These are phyloP conservation scores for Microctonus brassicae DNA, from an alignment of 2,888 invertebrate species.

Conservation along the genomic window DNA sequence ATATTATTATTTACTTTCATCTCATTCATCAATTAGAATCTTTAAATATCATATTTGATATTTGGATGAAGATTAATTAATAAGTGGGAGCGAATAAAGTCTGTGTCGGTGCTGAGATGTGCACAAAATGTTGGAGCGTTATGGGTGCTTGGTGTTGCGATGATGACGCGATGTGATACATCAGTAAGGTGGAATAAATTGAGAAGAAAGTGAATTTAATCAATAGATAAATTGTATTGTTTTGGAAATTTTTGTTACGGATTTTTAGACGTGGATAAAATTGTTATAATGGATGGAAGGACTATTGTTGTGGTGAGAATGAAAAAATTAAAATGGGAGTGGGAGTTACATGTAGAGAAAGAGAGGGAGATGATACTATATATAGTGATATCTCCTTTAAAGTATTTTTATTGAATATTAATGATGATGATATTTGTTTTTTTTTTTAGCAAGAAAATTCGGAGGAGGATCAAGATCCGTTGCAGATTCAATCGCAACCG, in stretches of 20 bases:
- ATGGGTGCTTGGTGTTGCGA: conserved; percentile 19
- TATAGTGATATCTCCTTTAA: neutral
- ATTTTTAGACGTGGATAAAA: neutral
- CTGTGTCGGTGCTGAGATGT: conserved; percentile 5
- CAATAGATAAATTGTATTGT: neutral
- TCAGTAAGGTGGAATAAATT: neutral
- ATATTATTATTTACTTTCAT: neutral
- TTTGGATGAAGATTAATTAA: neutral
- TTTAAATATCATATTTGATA: neutral
- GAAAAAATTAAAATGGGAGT: neutral
- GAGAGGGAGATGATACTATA: neutral
- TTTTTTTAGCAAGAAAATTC: conserved; percentile 57
- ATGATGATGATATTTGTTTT: neutral
- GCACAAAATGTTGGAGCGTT: conserved; percentile 1
- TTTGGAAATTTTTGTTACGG: neutral
- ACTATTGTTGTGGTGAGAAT: conserved; percentile 50
- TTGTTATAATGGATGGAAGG: conserved; percentile 46
- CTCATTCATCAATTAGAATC: neutral
- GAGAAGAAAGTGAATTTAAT: neutral
- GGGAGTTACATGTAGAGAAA: neutral
- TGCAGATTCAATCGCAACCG: conserved; percentile 56
- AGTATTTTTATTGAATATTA: neutral
- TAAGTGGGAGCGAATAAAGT: neutral
- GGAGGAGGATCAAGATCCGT: conserved; percentile 54
- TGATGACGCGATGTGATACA: conserved; percentile 14